Base-by-base conservation (phyloP, 1,140 invertebrate genomes). In the Drosophila kikkawai region DNA sequence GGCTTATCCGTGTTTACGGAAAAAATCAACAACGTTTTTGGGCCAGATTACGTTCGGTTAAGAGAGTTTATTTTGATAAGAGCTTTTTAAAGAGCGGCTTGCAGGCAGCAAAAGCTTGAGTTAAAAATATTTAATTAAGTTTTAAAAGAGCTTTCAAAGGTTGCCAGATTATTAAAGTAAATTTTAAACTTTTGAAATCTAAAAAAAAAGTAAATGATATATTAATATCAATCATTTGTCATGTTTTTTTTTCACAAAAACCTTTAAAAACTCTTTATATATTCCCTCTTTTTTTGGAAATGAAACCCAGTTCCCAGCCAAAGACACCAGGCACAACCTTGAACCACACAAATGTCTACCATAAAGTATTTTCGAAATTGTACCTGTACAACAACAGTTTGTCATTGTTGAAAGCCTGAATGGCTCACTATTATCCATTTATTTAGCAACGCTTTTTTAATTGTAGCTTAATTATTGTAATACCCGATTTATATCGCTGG, bases 381-480 rank as follows among this genome's bases (percentile, higher is more conserved):
- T 47, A 39, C 34, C 36, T 36, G 11, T 36, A 19, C 56, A 19
- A 37, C 51, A 55, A 37, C 29, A 32, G 12, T 29, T 63, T 37
- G 32, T 7, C 19, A 39, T 55, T 45, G 15, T 59, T 59, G 17
- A 32, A 64, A 64, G 53, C 26, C 7, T 34, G 26, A 15, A 39
- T 32, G 32, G 17, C 22, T 44, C 29, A 36, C 42, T 56, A 56
- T 82, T 76, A 81, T 41, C 76, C 75, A 69, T 34, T 64, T 55
- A 63, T 78, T 66, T 63, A 59, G 39, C 63, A 51, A 59, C 15
- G 44, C 53, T 53, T 81, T 53, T 81, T 65, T 79, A 85, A 86
- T 84, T 67, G 58, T 50, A 26, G 15, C 34, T 75, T 66, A 86
- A 86, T 85, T 82, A 68, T 84, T 69, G 45, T 69, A 29, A 69